These are phyloP conservation scores for Caenorhabditis inopinata DNA, from an alignment of 1,140 invertebrate genomes.

Conservation along the genomic window DNA sequence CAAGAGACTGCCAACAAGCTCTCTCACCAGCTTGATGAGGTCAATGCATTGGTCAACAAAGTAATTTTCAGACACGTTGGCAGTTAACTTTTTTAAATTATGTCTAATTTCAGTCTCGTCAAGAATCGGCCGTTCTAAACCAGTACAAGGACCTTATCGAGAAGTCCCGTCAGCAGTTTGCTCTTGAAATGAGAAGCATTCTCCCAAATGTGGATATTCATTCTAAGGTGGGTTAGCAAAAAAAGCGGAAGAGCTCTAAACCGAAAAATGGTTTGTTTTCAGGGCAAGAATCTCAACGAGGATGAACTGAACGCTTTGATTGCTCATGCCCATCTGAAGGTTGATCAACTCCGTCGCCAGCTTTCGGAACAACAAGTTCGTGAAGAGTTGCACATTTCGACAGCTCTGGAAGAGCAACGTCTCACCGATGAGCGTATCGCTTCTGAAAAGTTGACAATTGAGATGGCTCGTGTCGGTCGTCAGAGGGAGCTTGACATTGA, in stretches of 20 bases:
- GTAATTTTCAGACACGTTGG: neutral
- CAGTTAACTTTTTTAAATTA: neutral
- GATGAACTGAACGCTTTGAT: constrained; percentile 70
- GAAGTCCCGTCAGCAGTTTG: constrained; percentile 68
- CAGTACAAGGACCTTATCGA: constrained; percentile 69
- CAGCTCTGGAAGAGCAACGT: constrained; percentile 58
- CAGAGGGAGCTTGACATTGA: constrained; percentile 51
- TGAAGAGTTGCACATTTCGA: constrained; percentile 58
- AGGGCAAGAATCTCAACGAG: constrained; percentile 67
- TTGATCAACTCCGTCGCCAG: constrained; percentile 70
- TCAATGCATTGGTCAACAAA: constrained; percentile 62
- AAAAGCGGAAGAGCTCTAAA: neutral
- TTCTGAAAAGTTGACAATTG: constrained; percentile 41
- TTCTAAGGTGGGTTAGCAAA: constrained; percentile 14
- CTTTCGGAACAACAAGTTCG: constrained; percentile 67
- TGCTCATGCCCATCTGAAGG: constrained; percentile 69
- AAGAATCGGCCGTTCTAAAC: constrained; percentile 67
- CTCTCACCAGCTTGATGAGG: constrained; percentile 56
- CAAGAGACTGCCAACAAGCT: constrained; percentile 60
- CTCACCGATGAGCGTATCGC: constrained; percentile 48
- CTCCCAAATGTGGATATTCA: constrained; percentile 45
- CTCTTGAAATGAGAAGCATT: constrained; percentile 64
- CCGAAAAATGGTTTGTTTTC: neutral
- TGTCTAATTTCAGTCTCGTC: constrained; percentile 60
- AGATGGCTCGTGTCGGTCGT: constrained; percentile 37